phyloP scores from a whole-genome alignment of 2,113 vertebrate species.

The Pomatorhinus ruficollis region DNA sequence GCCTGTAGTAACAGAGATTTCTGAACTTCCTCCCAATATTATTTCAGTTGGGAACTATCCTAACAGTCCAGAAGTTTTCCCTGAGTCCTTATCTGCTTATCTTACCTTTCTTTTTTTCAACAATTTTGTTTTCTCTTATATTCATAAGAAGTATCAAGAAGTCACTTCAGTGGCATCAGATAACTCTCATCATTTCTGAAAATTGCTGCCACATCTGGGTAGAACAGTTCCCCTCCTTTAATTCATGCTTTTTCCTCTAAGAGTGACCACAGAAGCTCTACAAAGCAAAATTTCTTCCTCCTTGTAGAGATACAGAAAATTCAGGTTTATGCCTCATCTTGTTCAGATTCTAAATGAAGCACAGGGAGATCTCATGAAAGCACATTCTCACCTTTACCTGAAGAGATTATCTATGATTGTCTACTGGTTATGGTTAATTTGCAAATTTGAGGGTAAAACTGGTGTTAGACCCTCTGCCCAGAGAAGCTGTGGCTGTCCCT shows the following conservation, averaged over 20 bases:
- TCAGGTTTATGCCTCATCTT: neutral
- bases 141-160: neutral
- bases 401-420: neutral
- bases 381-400: neutral
- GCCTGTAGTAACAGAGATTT: neutral
- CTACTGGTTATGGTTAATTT: neutral
- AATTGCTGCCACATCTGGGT: neutral
- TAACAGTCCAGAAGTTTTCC: neutral
- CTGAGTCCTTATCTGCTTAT: neutral
- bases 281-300: neutral
- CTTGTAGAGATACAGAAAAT: neutral
- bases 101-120: neutral
- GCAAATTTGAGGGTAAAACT: neutral
- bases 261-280: neutral
- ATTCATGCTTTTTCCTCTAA: neutral
- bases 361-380: neutral
- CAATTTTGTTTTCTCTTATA: neutral
- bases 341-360: neutral
- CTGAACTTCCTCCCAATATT: neutral
- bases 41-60: neutral
- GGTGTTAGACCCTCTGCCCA: neutral
- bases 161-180: neutral
- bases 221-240: neutral
- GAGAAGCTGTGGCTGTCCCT: rapidly evolving
- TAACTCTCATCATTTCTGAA: neutral